Base-by-base conservation (phyloP, 2,113 vertebrate species). In the Corydoras sp. region DNA sequence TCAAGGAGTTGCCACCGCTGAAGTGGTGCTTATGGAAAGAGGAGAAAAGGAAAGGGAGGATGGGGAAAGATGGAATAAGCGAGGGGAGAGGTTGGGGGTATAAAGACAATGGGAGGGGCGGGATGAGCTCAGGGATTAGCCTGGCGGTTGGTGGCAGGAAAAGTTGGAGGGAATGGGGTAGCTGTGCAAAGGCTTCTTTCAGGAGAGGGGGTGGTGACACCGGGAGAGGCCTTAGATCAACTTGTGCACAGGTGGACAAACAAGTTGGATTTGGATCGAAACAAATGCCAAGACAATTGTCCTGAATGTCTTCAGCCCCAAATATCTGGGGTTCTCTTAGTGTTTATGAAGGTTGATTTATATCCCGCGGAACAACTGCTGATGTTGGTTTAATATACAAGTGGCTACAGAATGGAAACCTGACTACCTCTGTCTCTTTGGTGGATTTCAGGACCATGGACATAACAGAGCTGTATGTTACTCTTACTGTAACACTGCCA, bases 171-270 rank as follows among this genome's bases (percentile, higher is more conserved):
- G 35, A 43, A 43, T 43, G 7, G 35, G 35, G 35, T 2, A 43
- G 35, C 35, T 43, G 35, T 4, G 7, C 7, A 2, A 43, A 4
- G 35, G 35, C 62, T 62, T 32, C 53, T 24, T 51, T 68, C 43
- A 54, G n/a, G 64, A 60, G 67, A 62, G 30, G 51, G 63, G 66
- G 65, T 56, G 29, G 35, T 58, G 58, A 76, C 68, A 74, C 58
- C 68, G 69, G 49, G 24, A 59, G 43, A 69, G 69, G 62, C 35
- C 54, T 9, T 14, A 69, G 12, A 58, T 65, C 15, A 15, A 50
- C 14, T n/a, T 2, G 68, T 35, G 56, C 60, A 77, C 68, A 74
- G 75, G 68, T 79, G 74, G 74, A 76, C 69, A 74, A 76, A 76
- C 71, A 76, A 62, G 9, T 11, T 48, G 31, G 48, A 66, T 49